phyloP scores from a whole-genome alignment of 2,888 invertebrate genomes.

The Alloplasta piceator region DNA sequence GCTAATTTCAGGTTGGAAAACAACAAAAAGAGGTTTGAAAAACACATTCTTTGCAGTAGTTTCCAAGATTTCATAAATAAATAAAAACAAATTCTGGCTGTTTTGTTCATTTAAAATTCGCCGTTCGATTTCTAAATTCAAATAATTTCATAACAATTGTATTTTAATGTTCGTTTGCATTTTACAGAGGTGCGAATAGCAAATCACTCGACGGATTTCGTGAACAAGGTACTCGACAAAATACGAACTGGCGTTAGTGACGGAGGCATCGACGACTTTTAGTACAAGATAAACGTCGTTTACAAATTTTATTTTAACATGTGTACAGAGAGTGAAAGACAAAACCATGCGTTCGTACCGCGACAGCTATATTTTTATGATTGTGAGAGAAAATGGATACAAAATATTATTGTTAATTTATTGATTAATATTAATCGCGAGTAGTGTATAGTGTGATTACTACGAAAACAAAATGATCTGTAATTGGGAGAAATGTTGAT shows the following conservation, averaged over 20 bases:
- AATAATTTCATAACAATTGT: too few relatives aligned
- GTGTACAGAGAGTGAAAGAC: constrained; percentile 72
- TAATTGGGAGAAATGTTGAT: constrained; percentile 69
- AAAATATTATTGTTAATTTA: constrained; percentile 74
- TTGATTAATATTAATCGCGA: constrained; percentile 73
- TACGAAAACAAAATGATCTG: constrained; percentile 70
- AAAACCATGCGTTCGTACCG: constrained; percentile 66
- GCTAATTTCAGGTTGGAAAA: too few relatives aligned
- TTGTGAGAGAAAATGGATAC: constrained; percentile 53
- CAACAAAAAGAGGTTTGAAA: too few relatives aligned
- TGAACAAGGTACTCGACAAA: constrained; percentile 95
- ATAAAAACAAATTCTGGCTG: too few relatives aligned
- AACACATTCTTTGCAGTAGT: too few relatives aligned
- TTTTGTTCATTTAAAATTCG: too few relatives aligned
- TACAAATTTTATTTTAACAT: constrained; percentile 65
- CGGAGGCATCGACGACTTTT: constrained; percentile 91
- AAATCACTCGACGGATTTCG: constrained; percentile 96
- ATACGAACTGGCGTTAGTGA: constrained; percentile 91
- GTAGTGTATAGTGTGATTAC: constrained; percentile 69
- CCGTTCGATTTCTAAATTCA: too few relatives aligned
- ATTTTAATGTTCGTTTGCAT: not conserved
- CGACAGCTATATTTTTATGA: constrained; percentile 70
- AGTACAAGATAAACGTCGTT: constrained; percentile 74
- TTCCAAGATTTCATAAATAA: too few relatives aligned
- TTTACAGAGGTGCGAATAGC: constrained; percentile 93